Conservation (phyloP, 1,140 invertebrate genomes). For the Archegozetes longisetosus region DNA sequence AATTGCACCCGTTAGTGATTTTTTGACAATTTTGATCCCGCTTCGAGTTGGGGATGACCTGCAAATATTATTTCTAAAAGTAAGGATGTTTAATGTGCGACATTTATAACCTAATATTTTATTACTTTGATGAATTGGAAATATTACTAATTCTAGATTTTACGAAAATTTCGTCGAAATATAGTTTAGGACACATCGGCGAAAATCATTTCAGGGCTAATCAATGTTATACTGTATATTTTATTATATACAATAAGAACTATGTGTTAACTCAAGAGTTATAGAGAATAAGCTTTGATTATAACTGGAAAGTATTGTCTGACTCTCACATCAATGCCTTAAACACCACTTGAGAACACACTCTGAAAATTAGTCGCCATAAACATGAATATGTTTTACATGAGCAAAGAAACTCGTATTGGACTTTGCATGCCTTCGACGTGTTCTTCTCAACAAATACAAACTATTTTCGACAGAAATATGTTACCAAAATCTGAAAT, state of each 20-base stretch:
- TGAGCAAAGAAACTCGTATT: neutral
- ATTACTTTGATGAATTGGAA: too few relatives aligned
- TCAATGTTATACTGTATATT: constrained; percentile 21
- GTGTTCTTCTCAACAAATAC: neutral
- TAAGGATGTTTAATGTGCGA: too few relatives aligned
- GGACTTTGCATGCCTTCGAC: neutral
- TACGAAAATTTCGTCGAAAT: too few relatives aligned
- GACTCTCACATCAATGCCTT: neutral
- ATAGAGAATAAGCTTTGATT: neutral
- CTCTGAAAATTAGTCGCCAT: neutral
- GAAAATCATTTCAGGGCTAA: constrained; percentile 22
- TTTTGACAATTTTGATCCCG: too few relatives aligned
- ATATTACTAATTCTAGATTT: too few relatives aligned
- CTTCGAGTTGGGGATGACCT: too few relatives aligned
- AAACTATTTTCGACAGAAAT: too few relatives aligned
- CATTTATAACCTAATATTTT: too few relatives aligned
- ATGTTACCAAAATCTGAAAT: neutral
- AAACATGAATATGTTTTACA: neutral
- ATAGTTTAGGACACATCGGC: constrained; percentile 23
- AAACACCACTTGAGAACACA: neutral
- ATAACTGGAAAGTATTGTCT: constrained; percentile 16
- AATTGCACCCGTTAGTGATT: too few relatives aligned
- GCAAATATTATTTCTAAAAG: too few relatives aligned
- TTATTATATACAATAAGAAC: constrained; percentile 23
- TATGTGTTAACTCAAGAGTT: constrained; percentile 17